Conservation (phyloP, 2,113 vertebrate genomes). For the Sciurus niger region DNA sequence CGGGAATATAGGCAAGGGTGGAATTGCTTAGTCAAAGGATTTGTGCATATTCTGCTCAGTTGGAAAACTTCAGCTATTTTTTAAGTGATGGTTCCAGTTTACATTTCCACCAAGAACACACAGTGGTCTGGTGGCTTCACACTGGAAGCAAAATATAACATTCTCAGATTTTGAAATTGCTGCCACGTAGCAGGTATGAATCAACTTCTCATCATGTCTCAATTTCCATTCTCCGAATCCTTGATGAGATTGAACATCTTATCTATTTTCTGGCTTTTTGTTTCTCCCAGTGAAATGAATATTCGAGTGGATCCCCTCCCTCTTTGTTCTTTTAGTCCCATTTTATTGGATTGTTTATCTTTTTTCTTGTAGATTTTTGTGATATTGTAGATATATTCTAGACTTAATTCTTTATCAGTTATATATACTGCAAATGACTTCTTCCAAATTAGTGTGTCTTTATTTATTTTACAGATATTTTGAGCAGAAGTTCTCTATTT, state of each 20-base stretch:
- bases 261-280: not conserved
- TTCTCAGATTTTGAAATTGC: not conserved
- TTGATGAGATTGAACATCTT: not conserved
- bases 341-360: constrained; percentile 2
- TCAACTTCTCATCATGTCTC: not conserved
- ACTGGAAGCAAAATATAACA: not conserved
- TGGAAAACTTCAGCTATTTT: constrained; percentile 15
- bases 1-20: not conserved
- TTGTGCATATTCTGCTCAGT: not conserved
- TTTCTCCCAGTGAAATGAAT: constrained; percentile 44
- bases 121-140: not conserved
- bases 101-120: not conserved
- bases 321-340: not conserved
- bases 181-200: not conserved
- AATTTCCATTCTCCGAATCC: not conserved
- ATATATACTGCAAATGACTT: not conserved
- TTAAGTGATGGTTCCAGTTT: not conserved
- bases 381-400: not conserved
- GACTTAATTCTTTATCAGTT: not conserved
- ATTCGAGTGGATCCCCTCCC: not conserved
- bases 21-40: not conserved
- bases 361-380: constrained; percentile 42
- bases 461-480: constrained; percentile 50
- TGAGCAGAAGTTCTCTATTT: constrained; percentile 20
- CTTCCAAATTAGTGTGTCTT: not conserved